Percentiles rank a stretch among this genome's conserved stretches.
phyloP scores from a whole-genome alignment of 2,113 vertebrate genomes.

The Sander lucioperca region DNA sequence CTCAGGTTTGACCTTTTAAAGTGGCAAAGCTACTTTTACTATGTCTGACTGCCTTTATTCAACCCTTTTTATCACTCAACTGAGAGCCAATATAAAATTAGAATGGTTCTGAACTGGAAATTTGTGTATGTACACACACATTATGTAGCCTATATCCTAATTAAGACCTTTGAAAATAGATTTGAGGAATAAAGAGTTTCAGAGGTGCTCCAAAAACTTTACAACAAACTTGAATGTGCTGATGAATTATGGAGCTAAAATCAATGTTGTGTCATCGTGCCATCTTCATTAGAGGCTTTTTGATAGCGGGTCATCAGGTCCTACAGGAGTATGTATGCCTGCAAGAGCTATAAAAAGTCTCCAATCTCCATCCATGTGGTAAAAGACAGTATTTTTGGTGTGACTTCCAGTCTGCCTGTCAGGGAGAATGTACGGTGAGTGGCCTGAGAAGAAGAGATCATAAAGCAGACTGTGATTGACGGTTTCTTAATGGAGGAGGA shows the following conservation, averaged over 20 bases:
- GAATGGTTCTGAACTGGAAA: neutral
- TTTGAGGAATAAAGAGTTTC: slow-evolving; percentile 12
- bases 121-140: neutral
- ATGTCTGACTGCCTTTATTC: neutral
- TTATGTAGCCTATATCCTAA: neutral
- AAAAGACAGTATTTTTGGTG: slow-evolving; percentile 68
- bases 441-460: slow-evolving; percentile 70
- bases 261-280: slow-evolving; percentile 59
- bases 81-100: slow-evolving; percentile 5
- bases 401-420: slow-evolving; percentile 68
- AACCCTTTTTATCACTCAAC: neutral
- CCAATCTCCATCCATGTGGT: slow-evolving; percentile 67
- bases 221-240: slow-evolving; percentile 19
- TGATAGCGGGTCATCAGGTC: slow-evolving; percentile 62
- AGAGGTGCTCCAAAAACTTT: slow-evolving; percentile 40
- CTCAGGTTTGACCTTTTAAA: slow-evolving; percentile 65
- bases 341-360: slow-evolving; percentile 71
- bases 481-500: slow-evolving; percentile 80
- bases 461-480: slow-evolving; percentile 78
- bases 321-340: slow-evolving; percentile 35
- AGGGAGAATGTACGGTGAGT: slow-evolving; percentile 66
- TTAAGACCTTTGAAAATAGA: neutral
- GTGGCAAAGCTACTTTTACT: slow-evolving; percentile 2
- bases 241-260: slow-evolving; percentile 58
- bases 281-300: slow-evolving; percentile 76